Evolutionary conservation across 2,888 invertebrate species (phyloP).

Genomic region (Ormia ochracea): DNA sequence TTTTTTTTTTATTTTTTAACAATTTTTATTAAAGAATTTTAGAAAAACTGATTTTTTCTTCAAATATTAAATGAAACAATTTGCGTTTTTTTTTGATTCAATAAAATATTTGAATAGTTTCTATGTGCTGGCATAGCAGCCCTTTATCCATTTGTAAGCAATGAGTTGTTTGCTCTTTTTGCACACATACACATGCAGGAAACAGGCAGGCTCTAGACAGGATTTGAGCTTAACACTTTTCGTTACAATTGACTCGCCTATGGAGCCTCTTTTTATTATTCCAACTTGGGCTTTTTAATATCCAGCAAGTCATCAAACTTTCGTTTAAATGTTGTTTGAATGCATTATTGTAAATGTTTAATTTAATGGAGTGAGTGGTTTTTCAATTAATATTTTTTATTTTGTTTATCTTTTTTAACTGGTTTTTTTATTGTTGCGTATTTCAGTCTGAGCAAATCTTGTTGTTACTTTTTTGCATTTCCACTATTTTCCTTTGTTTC

Average conservation of each 20-base stretch:
- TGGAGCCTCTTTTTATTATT: conserved; percentile 6
- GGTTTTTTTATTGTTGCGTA: conserved; percentile 10
- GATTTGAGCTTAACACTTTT: no score
- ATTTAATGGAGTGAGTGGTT: conserved; percentile 29
- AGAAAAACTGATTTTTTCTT: no score
- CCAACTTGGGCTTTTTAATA: not conserved
- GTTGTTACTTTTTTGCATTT: not conserved
- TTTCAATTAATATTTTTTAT: conserved; percentile 22
- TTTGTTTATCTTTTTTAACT: conserved; percentile 24
- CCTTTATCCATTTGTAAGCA: no score
- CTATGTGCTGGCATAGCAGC: no score
- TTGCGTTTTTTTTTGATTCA: no score
- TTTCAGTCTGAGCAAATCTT: not conserved
- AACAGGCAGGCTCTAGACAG: no score
- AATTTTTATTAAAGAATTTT: no score
- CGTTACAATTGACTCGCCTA: not conserved
- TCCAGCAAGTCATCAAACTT: conserved; percentile 49
- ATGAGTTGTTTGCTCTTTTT: no score
- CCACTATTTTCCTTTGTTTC: not conserved
- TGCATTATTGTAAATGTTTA: conserved; percentile 4
- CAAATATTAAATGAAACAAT: no score
- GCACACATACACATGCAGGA: no score
- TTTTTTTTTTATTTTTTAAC: no score
- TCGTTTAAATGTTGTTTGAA: conserved; percentile 21
- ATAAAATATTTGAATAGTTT: no score